Base-by-base conservation (phyloP, 2,888 invertebrate genomes). In the Platerodrilus igneus region DNA sequence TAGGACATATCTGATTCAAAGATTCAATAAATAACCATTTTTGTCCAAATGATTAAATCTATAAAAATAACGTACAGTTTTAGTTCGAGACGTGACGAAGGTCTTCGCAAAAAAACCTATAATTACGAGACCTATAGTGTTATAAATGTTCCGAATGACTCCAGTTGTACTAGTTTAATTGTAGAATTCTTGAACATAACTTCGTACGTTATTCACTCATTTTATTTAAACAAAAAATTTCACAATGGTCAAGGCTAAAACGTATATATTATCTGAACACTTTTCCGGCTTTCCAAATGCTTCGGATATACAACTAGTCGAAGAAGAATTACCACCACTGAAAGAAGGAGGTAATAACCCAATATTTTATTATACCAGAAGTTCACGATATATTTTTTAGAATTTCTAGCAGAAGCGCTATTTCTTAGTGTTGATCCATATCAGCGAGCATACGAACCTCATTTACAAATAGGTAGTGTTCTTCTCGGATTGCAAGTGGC, bases 381-480 rank as follows among this genome's bases (percentile, higher is more conserved):
- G 16, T 15, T 11, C 4, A 10, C 6, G 13, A 28, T 11, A 10
- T 6, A 9, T n/a, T 33, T 70, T 71, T 43, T 60, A 82, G 81
- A 83, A 67, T 75, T 80, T 50, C 66, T 84, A 32, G 69, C 76
- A 2, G 75, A 83, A 68, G 83, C 83, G 2, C 71, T 78, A 55
- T 83, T 73, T 58, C 59, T 83, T 1, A 82, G 82, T 48, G 80
- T 85, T 15, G 86, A 85, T 63, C 85, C 86, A 1, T 85, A 82
- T 44, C 80, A 81, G 79, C 69, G 81, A 51, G 71, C 73, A 1
- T 78, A 76, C 49, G 71, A 74, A 64, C 68, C 68, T 28, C 64
- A 67, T 15, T 49, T 58, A 18, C 74, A 77, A 55, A 55, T 74
- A 34, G 81, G 81, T 2, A 68, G 69, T n/a, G 76, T 77, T 19